Conservation (phyloP, 2,888 invertebrate genomes). For the Tinea semifulvella region DNA sequence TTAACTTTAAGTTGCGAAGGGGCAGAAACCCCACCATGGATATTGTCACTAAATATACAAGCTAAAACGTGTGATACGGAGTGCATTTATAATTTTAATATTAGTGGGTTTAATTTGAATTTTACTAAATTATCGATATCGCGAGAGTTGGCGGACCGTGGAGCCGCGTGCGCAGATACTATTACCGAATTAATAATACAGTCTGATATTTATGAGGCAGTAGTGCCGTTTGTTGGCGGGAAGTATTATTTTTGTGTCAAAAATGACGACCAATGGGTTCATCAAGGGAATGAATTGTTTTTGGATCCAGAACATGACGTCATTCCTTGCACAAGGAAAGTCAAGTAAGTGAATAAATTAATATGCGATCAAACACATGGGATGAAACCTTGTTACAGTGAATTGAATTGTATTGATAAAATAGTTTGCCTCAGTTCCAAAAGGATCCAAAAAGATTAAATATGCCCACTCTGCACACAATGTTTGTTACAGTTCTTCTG, state of each 20-base stretch:
- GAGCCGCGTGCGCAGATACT: slow-evolving; percentile 18
- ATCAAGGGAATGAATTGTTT: slow-evolving; percentile 47
- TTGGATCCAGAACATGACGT: slow-evolving; percentile 53
- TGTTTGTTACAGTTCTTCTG: no score
- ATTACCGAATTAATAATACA: neutral
- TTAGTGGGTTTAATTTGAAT: slow-evolving; percentile 32
- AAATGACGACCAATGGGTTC: slow-evolving; percentile 39
- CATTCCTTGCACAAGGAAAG: slow-evolving; percentile 26
- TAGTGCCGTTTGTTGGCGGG: neutral
- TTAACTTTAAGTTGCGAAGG: neutral
- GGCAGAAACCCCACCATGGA: slow-evolving; percentile 40
- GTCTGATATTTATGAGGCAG: neutral
- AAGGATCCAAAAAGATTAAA: no score
- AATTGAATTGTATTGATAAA: no score
- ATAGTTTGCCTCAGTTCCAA: no score
- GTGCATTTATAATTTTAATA: slow-evolving; percentile 44
- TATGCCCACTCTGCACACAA: no score
- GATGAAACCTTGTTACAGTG: no score
- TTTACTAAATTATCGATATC: slow-evolving; percentile 43
- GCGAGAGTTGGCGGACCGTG: slow-evolving; percentile 31
- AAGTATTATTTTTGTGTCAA: slow-evolving; percentile 41
- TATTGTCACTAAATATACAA: slow-evolving; percentile 43
- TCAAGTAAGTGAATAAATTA: neutral
- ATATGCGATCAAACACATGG: no score
- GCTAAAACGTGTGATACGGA: slow-evolving; percentile 33